These are phyloP conservation scores for Chionis minor DNA, from an alignment of 2,113 vertebrate species.

Conservation along the genomic window DNA sequence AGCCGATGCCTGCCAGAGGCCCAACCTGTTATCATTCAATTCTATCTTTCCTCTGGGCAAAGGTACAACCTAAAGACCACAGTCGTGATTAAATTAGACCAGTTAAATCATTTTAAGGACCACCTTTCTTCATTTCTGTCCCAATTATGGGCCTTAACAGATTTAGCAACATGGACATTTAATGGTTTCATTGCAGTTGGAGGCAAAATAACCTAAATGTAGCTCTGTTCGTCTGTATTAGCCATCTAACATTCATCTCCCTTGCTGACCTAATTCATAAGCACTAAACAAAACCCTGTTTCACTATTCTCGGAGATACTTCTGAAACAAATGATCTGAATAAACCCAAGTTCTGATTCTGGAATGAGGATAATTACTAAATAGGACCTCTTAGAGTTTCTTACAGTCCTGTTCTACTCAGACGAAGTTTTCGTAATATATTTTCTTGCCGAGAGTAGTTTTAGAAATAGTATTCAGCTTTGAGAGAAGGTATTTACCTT, in stretches of 20 bases:
- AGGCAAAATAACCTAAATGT: slow-evolving; percentile 29
- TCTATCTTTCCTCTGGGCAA: slow-evolving; percentile 48
- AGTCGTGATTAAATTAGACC: slow-evolving; percentile 52
- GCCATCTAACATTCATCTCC: not conserved
- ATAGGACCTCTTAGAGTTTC: not conserved
- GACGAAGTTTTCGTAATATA: not conserved
- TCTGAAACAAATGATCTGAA: not conserved
- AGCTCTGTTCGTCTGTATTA: not conserved
- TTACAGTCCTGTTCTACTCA: not conserved
- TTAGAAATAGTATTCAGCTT: not conserved
- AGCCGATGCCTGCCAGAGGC: slow-evolving; percentile 13
- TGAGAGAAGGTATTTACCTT: not conserved
- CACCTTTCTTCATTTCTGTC: slow-evolving; percentile 10
- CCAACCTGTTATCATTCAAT: slow-evolving; percentile 50
- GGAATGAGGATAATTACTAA: not conserved
- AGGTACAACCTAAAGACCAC: slow-evolving; percentile 27
- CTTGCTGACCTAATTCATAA: not conserved
- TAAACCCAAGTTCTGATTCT: not conserved
- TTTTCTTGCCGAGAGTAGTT: not conserved
- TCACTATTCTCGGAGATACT: not conserved
- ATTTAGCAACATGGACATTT: slow-evolving; percentile 21
- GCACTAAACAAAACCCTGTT: not conserved
- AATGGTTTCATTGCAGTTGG: slow-evolving; percentile 11
- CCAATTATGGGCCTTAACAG: not conserved
- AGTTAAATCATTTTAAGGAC: slow-evolving; percentile 58